Evolutionary conservation across 2,113 vertebrate genomes (phyloP), one percentile per base, ranked within the genome.

Genomic region (Ciconia boyciana): DNA sequence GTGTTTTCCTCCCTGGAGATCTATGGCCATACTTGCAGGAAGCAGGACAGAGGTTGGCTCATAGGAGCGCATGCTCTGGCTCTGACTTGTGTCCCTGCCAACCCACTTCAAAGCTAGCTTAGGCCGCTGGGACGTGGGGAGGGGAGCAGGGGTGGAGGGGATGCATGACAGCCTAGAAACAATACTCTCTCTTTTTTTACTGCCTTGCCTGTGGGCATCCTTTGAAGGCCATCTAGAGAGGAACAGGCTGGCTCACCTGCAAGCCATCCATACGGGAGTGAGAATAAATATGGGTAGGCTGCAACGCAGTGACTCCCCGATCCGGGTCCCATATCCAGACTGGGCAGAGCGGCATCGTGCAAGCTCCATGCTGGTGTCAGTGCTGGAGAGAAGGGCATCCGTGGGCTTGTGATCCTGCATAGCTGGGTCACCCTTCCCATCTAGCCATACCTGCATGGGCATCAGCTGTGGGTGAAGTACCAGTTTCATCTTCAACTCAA

Each of bases 111-210:
- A 91, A 96, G 94, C 69, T 49, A 15, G 8, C 68, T 70, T 17
- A 20, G 66, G 51, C 55, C 0, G 1, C 0, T 6, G 83, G 60
- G 36, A 71, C 1, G 0, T 1, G 2, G 12, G 32, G 7, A 78
- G 65, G 51, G 54, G 68, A 81, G 46, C 20, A 22, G 36, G 6
- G 62, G 16, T 86, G 69, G 41, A 86, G 25, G 61, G 39, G 15
- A 91, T 79, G 91, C 93, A 57, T 96, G 91, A 69, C 77, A 69
- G 93, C 77, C 77, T 76, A 34, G 65, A 72, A 95, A 96, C 89
- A 96, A 82, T 91, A 5, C 18, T 25, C 66, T 46, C 13, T 75
- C 7, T 65, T 60, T 64, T 71, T 39, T 70, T 44, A 18, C 44
- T 64, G 0, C 83, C 36, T 77, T 0, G 0, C 54, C 76, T 71